Percentiles rank a stretch among this genome's conserved stretches.
These are phyloP conservation scores for Carcinoscorpius rotundicauda DNA, from an alignment of 1,140 invertebrate species.

Conservation along the genomic window DNA sequence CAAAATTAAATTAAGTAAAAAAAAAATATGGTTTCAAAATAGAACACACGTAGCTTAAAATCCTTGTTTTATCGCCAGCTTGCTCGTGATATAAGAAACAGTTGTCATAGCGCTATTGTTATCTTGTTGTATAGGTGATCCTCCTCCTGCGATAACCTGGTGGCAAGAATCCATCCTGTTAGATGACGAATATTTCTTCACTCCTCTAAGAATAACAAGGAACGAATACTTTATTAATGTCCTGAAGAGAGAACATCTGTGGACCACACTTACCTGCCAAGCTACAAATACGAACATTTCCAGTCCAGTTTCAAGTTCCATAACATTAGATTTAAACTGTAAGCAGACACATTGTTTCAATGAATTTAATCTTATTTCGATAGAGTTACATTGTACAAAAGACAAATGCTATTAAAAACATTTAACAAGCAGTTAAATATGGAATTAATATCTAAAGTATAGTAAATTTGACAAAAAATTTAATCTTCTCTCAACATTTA, in stretches of 20 bases:
- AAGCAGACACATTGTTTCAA: constrained; percentile 36
- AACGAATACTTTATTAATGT: constrained; percentile 52
- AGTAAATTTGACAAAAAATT: not conserved
- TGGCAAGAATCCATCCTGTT: constrained; percentile 20
- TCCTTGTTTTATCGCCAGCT: no score
- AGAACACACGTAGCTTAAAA: no score
- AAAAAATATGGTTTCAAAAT: no score
- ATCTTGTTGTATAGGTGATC: constrained; percentile 11
- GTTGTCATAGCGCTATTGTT: no score
- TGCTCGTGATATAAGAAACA: no score
- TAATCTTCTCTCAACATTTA: no score
- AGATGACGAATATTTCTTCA: constrained; percentile 39
- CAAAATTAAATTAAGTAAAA: no score
- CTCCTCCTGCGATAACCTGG: constrained; percentile 22
- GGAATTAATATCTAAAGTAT: not conserved
- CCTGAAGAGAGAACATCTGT: constrained; percentile 50
- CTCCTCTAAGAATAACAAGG: constrained; percentile 58
- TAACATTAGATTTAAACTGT: constrained; percentile 81
- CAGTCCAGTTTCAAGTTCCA: constrained; percentile 48
- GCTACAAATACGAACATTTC: constrained; percentile 44
- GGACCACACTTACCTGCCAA: constrained; percentile 55
- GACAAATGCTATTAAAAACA: no score
- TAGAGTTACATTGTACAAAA: no score
- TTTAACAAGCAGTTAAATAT: no score
- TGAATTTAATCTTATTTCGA: no score